phyloP scores from a whole-genome alignment of 2,888 invertebrate genomes.

The Phyllotreta cruciferae region DNA sequence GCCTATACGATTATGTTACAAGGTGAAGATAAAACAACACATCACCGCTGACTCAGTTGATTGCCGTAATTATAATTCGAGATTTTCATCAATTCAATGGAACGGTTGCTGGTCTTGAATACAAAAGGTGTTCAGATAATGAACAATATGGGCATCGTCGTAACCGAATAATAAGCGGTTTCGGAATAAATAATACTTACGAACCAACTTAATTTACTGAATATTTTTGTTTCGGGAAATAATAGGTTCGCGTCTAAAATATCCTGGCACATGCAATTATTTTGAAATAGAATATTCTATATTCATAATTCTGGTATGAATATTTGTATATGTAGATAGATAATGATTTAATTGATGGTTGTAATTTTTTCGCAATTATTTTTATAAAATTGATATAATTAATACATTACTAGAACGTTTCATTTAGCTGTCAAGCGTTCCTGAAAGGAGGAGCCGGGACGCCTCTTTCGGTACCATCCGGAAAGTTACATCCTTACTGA shows the following conservation, averaged over 20 bases:
- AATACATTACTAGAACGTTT: not conserved
- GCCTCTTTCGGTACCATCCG: slow-evolving; percentile 45
- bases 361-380: not conserved
- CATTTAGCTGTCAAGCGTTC: slow-evolving; percentile 27
- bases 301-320: not conserved
- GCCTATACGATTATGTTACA: slow-evolving; percentile 8
- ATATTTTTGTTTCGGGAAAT: not conserved
- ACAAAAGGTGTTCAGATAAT: slow-evolving; percentile 21
- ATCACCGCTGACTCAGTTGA: slow-evolving; percentile 9
- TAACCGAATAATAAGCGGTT: slow-evolving; percentile 17
- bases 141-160: slow-evolving; percentile 13
- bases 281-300: not conserved
- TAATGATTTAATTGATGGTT: not conserved
- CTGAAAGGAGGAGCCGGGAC: slow-evolving; percentile 32
- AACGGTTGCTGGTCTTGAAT: slow-evolving; percentile 14
- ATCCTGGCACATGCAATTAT: not conserved
- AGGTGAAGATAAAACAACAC: slow-evolving; percentile 15
- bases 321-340: not conserved
- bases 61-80: slow-evolving; percentile 17
- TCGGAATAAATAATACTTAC: slow-evolving; percentile 1
- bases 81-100: slow-evolving; percentile 25
- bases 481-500: slow-evolving; percentile 36
- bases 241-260: not conserved
- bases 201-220: slow-evolving; percentile 11
- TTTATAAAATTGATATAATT: not conserved